Evolutionary conservation across 2,888 invertebrate genomes (phyloP), one percentile per base, ranked within the genome.

Genomic region (Schizotus pectinicornis): DNA sequence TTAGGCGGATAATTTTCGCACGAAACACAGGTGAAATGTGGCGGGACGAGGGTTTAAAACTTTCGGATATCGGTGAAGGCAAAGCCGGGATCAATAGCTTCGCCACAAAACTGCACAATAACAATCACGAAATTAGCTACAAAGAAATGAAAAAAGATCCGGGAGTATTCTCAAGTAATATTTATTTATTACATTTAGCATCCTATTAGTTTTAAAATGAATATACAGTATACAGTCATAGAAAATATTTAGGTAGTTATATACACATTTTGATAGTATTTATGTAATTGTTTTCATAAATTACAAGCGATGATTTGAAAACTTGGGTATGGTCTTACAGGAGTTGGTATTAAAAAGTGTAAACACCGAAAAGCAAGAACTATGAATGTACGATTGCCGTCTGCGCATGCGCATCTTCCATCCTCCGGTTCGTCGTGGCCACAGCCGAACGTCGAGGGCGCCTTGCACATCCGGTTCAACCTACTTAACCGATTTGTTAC

Each of bases 361-460:
- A 50, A 67, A 71, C 70, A 71, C 63, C 69, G 65, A 71, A 70
- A 71, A 71, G 71, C 71, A 66, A 66, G 63, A 67, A 67, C 64
- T 67, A 67, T 59, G 59, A 63, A 61, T 61, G 58, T 56, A 61
- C 60, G 50, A 38, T 55, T 63, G 65, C 58, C 55, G 52, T 45
- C 46, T 48, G 51, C 48, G 52, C 59, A 37, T 47, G 42, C 59
- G 54, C 59, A 48, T 48, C 30, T 35, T 9, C 42, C 33, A 37
- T 53, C 53, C 42, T 54, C 37, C 31, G 42, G 43, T 43, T 32
- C 37, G 13, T 14, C 45, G 11, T 34, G 6, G 38, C 55, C 38
- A 42, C 22, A 22, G 22, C 22, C 22, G 22, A 22, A 22, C 5
- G 22, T 22, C 22, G 22, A 63, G 66, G 61, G 66, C 62, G 63